Percentiles rank a stretch among this genome's conserved stretches.
These are phyloP conservation scores for Drosophila diplacantha DNA, from an alignment of 2,888 invertebrate genomes.

Conservation along the genomic window DNA sequence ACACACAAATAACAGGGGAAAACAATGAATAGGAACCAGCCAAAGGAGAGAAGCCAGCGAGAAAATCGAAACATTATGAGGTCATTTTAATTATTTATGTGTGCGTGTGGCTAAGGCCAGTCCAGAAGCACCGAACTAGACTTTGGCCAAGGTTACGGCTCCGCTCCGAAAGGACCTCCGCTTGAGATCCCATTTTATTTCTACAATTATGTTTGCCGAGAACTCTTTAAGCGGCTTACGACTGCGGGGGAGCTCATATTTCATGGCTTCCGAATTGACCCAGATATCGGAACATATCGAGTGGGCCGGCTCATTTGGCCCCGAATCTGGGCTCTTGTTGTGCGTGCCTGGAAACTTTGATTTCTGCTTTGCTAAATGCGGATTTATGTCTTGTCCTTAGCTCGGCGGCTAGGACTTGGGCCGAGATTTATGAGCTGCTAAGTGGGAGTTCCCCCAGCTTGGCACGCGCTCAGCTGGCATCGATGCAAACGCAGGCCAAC, in stretches of 20 bases:
- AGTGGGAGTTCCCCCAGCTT: slow-evolving; percentile 27
- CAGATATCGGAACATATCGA: slow-evolving; percentile 27
- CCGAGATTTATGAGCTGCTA: slow-evolving; percentile 24
- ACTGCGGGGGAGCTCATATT: slow-evolving; percentile 18
- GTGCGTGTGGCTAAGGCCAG: slow-evolving; percentile 36
- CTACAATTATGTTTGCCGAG: slow-evolving; percentile 23
- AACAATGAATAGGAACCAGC: slow-evolving; percentile 7
- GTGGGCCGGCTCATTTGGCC: slow-evolving; percentile 22
- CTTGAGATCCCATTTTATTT: slow-evolving; percentile 29
- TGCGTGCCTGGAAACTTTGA: slow-evolving; percentile 54
- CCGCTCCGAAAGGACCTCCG: background rate
- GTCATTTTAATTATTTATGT: slow-evolving; percentile 65
- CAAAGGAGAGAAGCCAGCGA: slow-evolving; percentile 16
- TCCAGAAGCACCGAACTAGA: slow-evolving; percentile 30
- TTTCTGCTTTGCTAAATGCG: slow-evolving; percentile 29
- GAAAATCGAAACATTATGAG: slow-evolving; percentile 64
- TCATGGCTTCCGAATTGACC: slow-evolving; percentile 24
- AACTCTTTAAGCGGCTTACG: slow-evolving; percentile 35
- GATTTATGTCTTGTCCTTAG: slow-evolving; percentile 36
- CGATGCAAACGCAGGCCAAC: background rate
- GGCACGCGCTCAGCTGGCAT: slow-evolving; percentile 29
- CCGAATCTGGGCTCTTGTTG: slow-evolving; percentile 7
- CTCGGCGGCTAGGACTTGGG: slow-evolving; percentile 13
- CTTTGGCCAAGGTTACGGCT: slow-evolving; percentile 30
- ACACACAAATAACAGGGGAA: slow-evolving; percentile 7